Evolutionary conservation across 2,113 vertebrate genomes (phyloP).

Genomic region (Silurus meridionalis): DNA sequence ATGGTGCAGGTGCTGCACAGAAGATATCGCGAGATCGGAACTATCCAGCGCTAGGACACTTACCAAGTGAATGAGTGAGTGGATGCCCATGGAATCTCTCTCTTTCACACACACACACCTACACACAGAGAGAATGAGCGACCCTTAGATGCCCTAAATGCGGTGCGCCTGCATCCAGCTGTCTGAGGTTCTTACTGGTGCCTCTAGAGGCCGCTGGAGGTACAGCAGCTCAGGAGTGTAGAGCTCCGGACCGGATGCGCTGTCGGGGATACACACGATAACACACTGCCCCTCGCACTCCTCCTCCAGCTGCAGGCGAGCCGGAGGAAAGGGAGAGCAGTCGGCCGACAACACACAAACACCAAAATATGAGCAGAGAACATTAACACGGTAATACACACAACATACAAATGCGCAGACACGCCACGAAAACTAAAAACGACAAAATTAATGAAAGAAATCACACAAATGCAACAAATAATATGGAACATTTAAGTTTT

Average conservation of each 20-base stretch:
- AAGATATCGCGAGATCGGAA: neutral
- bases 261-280: conserved; percentile 64
- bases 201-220: conserved; percentile 71
- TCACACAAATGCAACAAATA: conserved; percentile 18
- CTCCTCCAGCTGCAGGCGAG: conserved; percentile 58
- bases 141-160: conserved; percentile 19
- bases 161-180: conserved; percentile 46
- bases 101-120: neutral
- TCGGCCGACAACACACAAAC: conserved; percentile 47
- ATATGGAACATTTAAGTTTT: neutral
- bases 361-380: conserved; percentile 50
- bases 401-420: conserved; percentile 34
- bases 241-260: conserved; percentile 66
- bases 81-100: conserved; percentile 9
- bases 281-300: conserved; percentile 59
- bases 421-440: neutral
- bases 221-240: conserved; percentile 71
- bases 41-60: neutral
- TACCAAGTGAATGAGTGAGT: neutral
- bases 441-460: neutral
- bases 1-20: too few relatives aligned
- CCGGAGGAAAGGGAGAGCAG: conserved; percentile 50
- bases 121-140: conserved; percentile 21
- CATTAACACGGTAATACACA: conserved; percentile 59
- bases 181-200: conserved; percentile 72